These are phyloP conservation scores for Papilio elwesi DNA, from an alignment of 2,888 invertebrate genomes.

Conservation along the genomic window DNA sequence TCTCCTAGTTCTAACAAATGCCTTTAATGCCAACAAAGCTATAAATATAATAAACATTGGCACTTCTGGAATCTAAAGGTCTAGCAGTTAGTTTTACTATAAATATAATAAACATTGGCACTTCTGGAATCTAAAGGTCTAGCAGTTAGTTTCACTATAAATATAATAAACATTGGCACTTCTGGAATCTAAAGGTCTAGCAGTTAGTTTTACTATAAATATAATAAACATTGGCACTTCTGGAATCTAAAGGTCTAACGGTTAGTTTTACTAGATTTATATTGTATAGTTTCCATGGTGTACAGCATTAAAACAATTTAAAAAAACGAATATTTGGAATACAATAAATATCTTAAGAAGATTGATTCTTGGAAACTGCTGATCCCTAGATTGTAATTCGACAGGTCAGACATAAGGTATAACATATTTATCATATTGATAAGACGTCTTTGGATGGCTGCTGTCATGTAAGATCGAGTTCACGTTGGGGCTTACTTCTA, in stretches of 20 bases:
- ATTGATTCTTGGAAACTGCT: neutral
- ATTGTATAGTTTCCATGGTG: no score
- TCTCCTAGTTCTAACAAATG: constrained; percentile 59
- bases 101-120: constrained; percentile 30
- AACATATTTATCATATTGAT: neutral
- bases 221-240: neutral
- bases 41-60: constrained; percentile 28
- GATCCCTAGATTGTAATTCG: constrained; percentile 1
- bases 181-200: no score
- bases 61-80: neutral
- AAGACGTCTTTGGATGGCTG: neutral
- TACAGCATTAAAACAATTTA: neutral
- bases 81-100: neutral
- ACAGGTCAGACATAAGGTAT: neutral
- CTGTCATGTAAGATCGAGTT: neutral
- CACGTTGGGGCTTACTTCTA: neutral
- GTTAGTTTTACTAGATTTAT: no score
- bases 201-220: constrained; percentile 26
- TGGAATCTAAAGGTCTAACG: no score
- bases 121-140: neutral
- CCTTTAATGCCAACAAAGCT: constrained; percentile 45
- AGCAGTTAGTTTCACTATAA: constrained; percentile 18
- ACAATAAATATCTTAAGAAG: neutral
- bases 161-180: constrained; percentile 20
- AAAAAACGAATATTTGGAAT: neutral